Evolutionary conservation across 2,797 vertebrate genomes (phyloP).

Genomic region (Pyrocephalus nanus): DNA sequence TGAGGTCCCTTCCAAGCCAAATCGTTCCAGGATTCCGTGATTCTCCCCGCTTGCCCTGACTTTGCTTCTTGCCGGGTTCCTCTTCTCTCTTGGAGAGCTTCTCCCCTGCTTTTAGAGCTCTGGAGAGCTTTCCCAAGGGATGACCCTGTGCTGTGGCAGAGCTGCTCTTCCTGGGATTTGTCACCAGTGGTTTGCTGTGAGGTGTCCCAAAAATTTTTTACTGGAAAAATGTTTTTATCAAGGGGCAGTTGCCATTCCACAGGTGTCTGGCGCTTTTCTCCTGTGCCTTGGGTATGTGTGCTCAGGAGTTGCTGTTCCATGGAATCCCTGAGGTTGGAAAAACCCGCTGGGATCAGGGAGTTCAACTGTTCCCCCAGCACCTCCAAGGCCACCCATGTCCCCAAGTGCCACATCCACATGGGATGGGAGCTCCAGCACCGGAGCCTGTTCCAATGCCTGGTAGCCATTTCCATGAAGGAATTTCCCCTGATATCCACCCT

Average conservation of each 20-base stretch:
- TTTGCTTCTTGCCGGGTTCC: not conserved
- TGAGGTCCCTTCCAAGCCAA: not conserved
- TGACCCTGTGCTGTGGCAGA: not conserved
- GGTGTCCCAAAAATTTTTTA: not conserved
- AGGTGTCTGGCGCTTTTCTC: accelerated
- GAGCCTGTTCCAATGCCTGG: not conserved
- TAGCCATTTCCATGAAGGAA: not conserved
- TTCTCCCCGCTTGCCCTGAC: not conserved
- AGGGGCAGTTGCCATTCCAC: accelerated
- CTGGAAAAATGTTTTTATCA: not conserved
- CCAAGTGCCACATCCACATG: accelerated
- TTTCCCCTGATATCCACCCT: not conserved
- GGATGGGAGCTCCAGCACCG: not conserved
- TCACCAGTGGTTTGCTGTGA: not conserved
- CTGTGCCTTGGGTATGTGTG: not conserved
- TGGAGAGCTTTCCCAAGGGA: not conserved
- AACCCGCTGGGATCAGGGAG: not conserved
- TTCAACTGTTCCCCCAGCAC: not conserved
- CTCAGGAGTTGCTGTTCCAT: not conserved
- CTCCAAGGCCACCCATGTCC: not conserved
- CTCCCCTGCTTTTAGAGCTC: not conserved
- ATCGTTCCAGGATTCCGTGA: not conserved
- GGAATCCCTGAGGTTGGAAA: not conserved
- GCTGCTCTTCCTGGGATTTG: not conserved
- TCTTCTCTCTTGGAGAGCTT: not conserved